phyloP scores from a whole-genome alignment of 2,113 vertebrate genomes.

The Oxyura jamaicensis region DNA sequence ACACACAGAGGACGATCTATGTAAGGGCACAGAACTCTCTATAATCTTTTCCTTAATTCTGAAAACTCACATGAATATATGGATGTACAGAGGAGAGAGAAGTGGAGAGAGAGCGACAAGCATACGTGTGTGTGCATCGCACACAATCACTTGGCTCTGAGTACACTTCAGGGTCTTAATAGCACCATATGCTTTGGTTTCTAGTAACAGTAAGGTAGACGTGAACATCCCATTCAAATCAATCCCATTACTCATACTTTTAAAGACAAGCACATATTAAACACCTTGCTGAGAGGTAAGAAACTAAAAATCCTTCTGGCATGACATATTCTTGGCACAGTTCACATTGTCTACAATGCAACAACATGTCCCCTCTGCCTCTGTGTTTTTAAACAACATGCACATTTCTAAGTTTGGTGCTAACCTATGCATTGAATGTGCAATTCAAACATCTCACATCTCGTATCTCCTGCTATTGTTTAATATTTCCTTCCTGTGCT shows the following conservation, averaged over 20 bases:
- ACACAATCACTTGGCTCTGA: not conserved
- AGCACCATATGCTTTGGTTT: not conserved
- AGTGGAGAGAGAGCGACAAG: not conserved
- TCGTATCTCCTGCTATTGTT: not conserved
- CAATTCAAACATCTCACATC: no score
- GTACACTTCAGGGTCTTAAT: not conserved
- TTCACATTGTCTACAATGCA: not conserved
- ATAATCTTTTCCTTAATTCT: not conserved
- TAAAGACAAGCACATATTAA: not conserved
- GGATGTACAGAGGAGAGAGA: not conserved
- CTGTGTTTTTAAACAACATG: not conserved
- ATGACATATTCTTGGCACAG: not conserved
- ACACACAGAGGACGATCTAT: rapidly evolving
- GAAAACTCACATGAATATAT: not conserved
- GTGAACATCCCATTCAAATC: not conserved
- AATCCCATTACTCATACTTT: not conserved
- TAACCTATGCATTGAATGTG: not conserved
- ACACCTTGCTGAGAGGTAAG: not conserved
- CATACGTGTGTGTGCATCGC: not conserved
- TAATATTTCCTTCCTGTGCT: not conserved
- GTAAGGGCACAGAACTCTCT: not conserved
- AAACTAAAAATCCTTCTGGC: not conserved
- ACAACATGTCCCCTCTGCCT: rapidly evolving
- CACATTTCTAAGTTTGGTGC: not conserved
- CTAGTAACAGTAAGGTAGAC: not conserved